Base-by-base conservation (phyloP, 1,140 invertebrate genomes). In the Drosophila eugracilis region DNA sequence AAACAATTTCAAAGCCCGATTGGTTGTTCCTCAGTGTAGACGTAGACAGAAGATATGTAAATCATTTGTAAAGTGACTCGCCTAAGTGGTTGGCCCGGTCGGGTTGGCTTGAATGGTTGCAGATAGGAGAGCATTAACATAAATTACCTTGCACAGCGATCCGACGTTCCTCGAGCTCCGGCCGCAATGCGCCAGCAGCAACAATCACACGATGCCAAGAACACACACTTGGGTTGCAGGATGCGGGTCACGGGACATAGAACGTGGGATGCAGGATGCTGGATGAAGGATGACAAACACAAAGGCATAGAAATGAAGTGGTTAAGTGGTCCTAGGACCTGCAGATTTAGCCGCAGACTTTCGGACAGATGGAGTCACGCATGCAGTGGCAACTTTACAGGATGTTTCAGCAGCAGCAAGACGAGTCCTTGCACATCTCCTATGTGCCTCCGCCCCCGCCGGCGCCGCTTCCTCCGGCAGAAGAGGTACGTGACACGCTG, bases 351-450 rank as follows among this genome's bases (percentile, higher is more conserved):
- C 24, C 32, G 47, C 34, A 42, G 30, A 70, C 76, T 37, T 28
- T 50, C 55, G 54, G 65, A 48, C 65, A 63, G 55, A 55, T 54
- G 71, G 67, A 71, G 79, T 67, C 63, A 63, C 53, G 58, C 60
- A 60, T 53, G 52, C 53, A 75, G 41, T 48, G 54, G 41, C 65
- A 77, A 69, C 58, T 60, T 84, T 89, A 89, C 67, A 91, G 75
- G 67, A 88, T 80, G 65, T 90, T 91, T 90, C 70, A 88, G 79
- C 85, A 89, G 69, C 85, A 86, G 63, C 80, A 76, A 52, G 78
- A 83, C 55, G 85, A 84, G 58, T 89, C 78, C 47, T 63, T 73
- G 45, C 70, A 78, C 65, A 67, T 55, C 54, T 84, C 58, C 81
- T 91, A 91, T 89, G 89, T 83, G 71, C 89, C 78, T 4, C 57